phyloP scores from a whole-genome alignment of 1,140 invertebrate species.

The Mycetomoellerius zeteki region DNA sequence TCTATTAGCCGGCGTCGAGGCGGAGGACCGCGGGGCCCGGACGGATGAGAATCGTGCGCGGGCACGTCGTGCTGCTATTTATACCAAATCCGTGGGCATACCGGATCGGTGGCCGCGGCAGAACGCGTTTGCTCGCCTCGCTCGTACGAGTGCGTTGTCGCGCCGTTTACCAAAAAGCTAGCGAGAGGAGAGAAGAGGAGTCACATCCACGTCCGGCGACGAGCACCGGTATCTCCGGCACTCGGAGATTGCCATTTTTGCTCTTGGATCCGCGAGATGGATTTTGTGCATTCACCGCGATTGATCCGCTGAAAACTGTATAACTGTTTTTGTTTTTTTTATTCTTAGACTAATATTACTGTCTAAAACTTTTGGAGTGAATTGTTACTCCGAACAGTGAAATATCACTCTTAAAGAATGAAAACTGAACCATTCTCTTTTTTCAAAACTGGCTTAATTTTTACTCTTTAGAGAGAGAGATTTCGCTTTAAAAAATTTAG shows the following conservation, averaged over 20 bases:
- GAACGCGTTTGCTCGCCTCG: slow-evolving; percentile 41
- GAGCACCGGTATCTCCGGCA: slow-evolving; percentile 39
- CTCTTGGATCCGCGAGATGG: background rate
- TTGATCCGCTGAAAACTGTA: background rate
- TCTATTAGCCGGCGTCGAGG: slow-evolving; percentile 58
- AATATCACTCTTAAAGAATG: no score
- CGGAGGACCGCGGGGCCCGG: slow-evolving; percentile 5
- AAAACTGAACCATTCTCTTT: no score
- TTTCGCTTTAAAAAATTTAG: no score
- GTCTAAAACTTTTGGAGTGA: no score
- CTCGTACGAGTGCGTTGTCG: slow-evolving; percentile 18
- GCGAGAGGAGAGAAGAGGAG: slow-evolving; percentile 1
- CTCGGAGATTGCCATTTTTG: slow-evolving; percentile 53
- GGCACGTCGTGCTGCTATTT: slow-evolving; percentile 69
- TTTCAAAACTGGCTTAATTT: no score
- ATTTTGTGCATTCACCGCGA: slow-evolving; percentile 7
- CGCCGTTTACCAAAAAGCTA: slow-evolving; percentile 56
- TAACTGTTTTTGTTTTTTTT: background rate
- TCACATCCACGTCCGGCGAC: slow-evolving; percentile 18
- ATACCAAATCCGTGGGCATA: slow-evolving; percentile 77
- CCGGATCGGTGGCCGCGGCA: slow-evolving; percentile 72
- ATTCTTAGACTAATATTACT: background rate
- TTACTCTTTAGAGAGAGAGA: no score
- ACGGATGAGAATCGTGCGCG: slow-evolving; percentile 49
- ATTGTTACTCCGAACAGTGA: no score